A percentile compares a stretch with the other conserved stretches of the same genome.
These are phyloP conservation scores for Drosophila tropicalis DNA, from an alignment of 1,140 invertebrate genomes.

Conservation along the genomic window DNA sequence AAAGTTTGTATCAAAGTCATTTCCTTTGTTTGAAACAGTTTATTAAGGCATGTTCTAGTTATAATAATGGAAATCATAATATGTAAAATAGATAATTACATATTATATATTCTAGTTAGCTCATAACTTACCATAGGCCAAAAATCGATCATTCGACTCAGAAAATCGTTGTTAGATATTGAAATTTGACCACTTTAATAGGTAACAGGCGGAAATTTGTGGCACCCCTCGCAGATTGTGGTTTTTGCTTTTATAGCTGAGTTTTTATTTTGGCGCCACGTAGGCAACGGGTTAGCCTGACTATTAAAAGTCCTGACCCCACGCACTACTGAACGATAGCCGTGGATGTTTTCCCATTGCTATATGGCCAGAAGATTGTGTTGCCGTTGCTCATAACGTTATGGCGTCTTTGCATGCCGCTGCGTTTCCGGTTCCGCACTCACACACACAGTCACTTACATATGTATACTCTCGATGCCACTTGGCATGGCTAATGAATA, in stretches of 20 bases:
- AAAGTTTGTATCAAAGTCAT: no score
- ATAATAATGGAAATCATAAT: no score
- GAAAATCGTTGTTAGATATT: no score
- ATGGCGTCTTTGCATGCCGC: constrained; percentile 75
- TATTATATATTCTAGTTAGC: no score
- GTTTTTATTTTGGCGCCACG: constrained; percentile 46
- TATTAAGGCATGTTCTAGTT: no score
- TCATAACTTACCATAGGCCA: no score
- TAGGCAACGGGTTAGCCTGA: constrained; percentile 55
- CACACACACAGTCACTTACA: constrained; percentile 1
- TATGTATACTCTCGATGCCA: constrained; percentile 19
- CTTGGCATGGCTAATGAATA: constrained; percentile 38
- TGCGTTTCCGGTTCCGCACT: constrained; percentile 58
- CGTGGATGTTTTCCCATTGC: constrained; percentile 34
- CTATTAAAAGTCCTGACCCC: constrained; percentile 39
- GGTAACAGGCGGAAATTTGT: no score
- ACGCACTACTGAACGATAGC: constrained; percentile 39
- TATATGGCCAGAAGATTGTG: constrained; percentile 10
- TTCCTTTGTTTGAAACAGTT: no score
- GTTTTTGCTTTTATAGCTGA: background rate
- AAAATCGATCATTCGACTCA: no score
- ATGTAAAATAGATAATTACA: no score
- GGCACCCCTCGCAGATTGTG: constrained; percentile 37
- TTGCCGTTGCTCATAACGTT: constrained; percentile 52
- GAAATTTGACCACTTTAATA: no score